A percentile compares a stretch with the other conserved stretches of the same genome.
These are phyloP conservation scores for Mastomys coucha DNA, from an alignment of 2,113 vertebrate genomes.

Conservation along the genomic window DNA sequence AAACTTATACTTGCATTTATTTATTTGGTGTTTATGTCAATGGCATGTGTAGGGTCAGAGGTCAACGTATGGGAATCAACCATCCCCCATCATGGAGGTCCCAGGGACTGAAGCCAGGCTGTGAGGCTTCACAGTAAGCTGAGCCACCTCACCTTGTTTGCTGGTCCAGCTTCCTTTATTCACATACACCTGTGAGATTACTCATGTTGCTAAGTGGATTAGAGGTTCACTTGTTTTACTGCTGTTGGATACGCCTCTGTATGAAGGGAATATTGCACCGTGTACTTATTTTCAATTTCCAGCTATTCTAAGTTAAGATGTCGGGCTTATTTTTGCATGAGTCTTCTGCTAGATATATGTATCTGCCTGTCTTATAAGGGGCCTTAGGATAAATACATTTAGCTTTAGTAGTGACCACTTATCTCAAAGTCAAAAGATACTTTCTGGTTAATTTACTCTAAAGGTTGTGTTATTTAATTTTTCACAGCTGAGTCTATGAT, in stretches of 20 bases:
- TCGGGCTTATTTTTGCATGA: background rate
- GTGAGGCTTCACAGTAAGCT: background rate
- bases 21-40: background rate
- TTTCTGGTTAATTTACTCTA: conserved; percentile 30
- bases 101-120: background rate
- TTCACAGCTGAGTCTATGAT: conserved; percentile 21
- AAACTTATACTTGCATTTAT: background rate
- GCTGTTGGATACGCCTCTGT: background rate
- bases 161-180: conserved; percentile 28
- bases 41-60: background rate
- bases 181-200: conserved; percentile 27
- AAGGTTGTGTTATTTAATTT: conserved; percentile 35
- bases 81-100: background rate
- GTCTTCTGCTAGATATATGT: background rate
- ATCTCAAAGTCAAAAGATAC: conserved; percentile 51
- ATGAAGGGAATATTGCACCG: background rate
- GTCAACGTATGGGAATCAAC: too few relatives aligned
- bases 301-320: conserved; percentile 25
- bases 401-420: background rate
- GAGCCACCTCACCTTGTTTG: too few relatives aligned
- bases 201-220: background rate
- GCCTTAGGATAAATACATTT: background rate
- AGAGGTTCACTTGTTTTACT: background rate
- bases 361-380: conserved; percentile 23
- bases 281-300: conserved; percentile 34